These are phyloP conservation scores for Argyrosomus japonicus DNA, from an alignment of 2,113 vertebrate genomes.

Conservation along the genomic window DNA sequence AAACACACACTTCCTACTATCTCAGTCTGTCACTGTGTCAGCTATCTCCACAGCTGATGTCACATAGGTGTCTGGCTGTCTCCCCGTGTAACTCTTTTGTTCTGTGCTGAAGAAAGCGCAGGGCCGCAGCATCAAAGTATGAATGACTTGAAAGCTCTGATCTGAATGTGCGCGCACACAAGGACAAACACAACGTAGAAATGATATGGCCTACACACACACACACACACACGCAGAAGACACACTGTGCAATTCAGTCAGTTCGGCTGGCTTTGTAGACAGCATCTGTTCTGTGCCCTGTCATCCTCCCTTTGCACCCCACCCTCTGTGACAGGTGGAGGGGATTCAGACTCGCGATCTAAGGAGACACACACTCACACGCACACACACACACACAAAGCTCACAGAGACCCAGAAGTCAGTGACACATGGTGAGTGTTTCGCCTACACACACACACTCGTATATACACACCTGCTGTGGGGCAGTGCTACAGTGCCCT, in stretches of 20 bases:
- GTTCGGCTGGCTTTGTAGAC: conserved; percentile 69
- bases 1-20: conserved; percentile 54
- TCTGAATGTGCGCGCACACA: conserved; percentile 33
- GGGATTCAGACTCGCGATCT: conserved; percentile 63
- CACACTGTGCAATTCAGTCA: conserved; percentile 60
- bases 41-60: conserved; percentile 60
- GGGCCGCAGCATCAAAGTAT: conserved; percentile 67
- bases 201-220: conserved; percentile 31
- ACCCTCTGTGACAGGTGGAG: conserved; percentile 80
- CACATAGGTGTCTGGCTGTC: conserved; percentile 55
- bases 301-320: conserved; percentile 70
- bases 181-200: conserved; percentile 27
- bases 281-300: conserved; percentile 76
- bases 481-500: conserved; percentile 58
- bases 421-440: conserved; percentile 69
- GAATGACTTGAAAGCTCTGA: conserved; percentile 67
- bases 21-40: conserved; percentile 63
- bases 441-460: conserved; percentile 25
- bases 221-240: conserved; percentile 12
- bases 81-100: conserved; percentile 67
- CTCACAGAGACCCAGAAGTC: conserved; percentile 50
- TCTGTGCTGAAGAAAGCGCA: conserved; percentile 58
- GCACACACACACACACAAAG: background rate
- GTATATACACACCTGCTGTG: conserved; percentile 73
- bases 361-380: conserved; percentile 42